phyloP scores from a whole-genome alignment of 1,140 invertebrate species.

The Leptonema lineaticorne region DNA sequence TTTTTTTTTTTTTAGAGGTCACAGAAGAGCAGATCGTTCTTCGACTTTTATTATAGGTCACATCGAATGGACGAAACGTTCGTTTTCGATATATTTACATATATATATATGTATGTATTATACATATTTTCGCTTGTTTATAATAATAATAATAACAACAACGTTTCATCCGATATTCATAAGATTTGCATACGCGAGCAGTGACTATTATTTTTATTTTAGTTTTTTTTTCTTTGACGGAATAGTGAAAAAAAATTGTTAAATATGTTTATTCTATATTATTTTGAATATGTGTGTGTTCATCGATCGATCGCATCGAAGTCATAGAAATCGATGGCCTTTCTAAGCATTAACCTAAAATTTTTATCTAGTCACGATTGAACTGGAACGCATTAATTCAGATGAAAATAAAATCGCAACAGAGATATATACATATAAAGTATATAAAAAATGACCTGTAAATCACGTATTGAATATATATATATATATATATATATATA shows the following conservation, averaged over 20 bases:
- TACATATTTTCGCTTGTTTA: not conserved
- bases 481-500: too few relatives aligned
- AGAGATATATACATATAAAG: not conserved
- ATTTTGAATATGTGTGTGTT: too few relatives aligned
- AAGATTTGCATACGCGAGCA: not conserved
- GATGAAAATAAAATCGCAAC: not conserved
- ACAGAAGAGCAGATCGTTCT: not conserved
- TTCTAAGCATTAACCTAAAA: conserved; percentile 27
- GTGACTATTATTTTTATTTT: not conserved
- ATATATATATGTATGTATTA: not conserved
- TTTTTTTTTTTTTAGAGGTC: conserved; percentile 1
- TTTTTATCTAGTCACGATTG: conserved; percentile 23
- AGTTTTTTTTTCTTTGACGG: too few relatives aligned
- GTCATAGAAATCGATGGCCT: conserved; percentile 14
- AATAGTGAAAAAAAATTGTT: not conserved
- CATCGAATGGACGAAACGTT: not conserved
- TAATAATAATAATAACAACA: not conserved
- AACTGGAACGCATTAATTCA: conserved; percentile 6
- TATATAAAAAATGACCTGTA: not conserved
- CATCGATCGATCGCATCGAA: not conserved
- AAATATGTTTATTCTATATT: too few relatives aligned
- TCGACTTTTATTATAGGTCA: conserved; percentile 6
- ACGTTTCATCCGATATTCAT: not conserved
- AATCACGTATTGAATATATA: too few relatives aligned
- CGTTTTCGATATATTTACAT: not conserved